Evolutionary conservation across 2,888 invertebrate genomes (phyloP).

Genomic region (Eledona agricola): DNA sequence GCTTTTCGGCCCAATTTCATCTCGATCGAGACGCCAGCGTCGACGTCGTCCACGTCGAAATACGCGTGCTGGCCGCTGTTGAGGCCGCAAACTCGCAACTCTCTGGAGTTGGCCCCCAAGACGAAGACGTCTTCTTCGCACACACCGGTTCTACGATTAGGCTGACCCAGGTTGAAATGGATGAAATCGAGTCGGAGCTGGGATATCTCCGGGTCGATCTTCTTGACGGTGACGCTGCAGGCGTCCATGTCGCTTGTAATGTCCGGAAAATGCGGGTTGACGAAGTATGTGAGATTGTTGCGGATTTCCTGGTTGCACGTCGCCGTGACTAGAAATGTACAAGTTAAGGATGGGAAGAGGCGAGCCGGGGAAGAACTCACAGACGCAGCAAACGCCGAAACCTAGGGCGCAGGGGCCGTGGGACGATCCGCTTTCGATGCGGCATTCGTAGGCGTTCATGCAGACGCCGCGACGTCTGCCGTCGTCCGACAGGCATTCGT

Average conservation of each 20-base stretch:
- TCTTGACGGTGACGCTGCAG: constrained; percentile 78
- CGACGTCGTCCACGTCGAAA: constrained; percentile 70
- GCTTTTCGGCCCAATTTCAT: constrained; percentile 70
- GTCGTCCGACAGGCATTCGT: constrained; percentile 78
- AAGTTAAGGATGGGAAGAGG: constrained; percentile 2
- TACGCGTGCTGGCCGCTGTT: constrained; percentile 86
- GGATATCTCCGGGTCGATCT: constrained; percentile 80
- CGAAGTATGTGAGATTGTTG: constrained; percentile 85
- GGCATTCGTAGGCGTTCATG: constrained; percentile 85
- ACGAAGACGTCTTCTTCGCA: constrained; percentile 80
- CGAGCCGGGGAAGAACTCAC: no score
- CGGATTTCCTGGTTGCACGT: constrained; percentile 76
- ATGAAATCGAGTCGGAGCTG: constrained; percentile 85
- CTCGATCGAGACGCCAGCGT: constrained; percentile 64
- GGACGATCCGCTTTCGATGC: constrained; percentile 75
- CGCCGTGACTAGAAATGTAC: constrained; percentile 71
- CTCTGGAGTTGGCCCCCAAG: constrained; percentile 67
- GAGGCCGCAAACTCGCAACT: constrained; percentile 78
- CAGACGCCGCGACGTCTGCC: constrained; percentile 75
- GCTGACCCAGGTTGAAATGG: constrained; percentile 87
- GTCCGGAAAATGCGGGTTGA: constrained; percentile 84
- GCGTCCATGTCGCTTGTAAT: constrained; percentile 73
- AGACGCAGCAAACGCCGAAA: constrained; percentile 86
- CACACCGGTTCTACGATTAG: constrained; percentile 79
- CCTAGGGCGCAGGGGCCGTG: constrained; percentile 83